Evolutionary conservation across 2,888 invertebrate species (phyloP).

Genomic region (Acronicta aceris): DNA sequence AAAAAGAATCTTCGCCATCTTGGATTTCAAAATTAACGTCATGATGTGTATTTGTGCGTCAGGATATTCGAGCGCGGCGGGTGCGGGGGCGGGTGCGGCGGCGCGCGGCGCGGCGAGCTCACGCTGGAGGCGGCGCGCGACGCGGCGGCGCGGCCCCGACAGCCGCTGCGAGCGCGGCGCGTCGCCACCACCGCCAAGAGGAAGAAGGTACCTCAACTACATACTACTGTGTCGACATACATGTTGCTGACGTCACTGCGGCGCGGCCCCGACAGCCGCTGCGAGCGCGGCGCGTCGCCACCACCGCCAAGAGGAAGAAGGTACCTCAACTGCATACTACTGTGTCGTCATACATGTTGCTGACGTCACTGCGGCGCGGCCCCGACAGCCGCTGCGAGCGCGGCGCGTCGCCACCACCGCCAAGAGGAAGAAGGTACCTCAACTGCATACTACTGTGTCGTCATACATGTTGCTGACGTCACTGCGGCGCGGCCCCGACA

Average conservation of each 20-base stretch:
- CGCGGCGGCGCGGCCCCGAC: constrained; percentile 96
- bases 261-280: constrained; percentile 96
- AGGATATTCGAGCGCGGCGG: constrained; percentile 83
- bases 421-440: neutral
- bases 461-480: too few species aligned
- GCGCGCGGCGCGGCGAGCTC: constrained; percentile 90
- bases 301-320: constrained; percentile 97
- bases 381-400: constrained; percentile 95
- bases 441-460: too few species aligned
- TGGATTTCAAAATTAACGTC: too few species aligned
- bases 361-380: constrained; percentile 86
- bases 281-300: constrained; percentile 97
- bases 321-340: neutral
- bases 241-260: too few species aligned
- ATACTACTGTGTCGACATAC: neutral
- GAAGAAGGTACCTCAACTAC: constrained; percentile 84
- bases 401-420: neutral
- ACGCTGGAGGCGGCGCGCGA: constrained; percentile 99
- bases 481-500: constrained; percentile 95
- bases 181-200: constrained; percentile 98
- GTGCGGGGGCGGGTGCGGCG: constrained; percentile 53
- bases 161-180: constrained; percentile 97
- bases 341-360: neutral
- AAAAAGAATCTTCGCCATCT: too few species aligned
- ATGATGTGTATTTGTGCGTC: constrained; percentile 1